Evolutionary conservation across 2,888 invertebrate species (phyloP).

Genomic region (Lepidonotus clava): DNA sequence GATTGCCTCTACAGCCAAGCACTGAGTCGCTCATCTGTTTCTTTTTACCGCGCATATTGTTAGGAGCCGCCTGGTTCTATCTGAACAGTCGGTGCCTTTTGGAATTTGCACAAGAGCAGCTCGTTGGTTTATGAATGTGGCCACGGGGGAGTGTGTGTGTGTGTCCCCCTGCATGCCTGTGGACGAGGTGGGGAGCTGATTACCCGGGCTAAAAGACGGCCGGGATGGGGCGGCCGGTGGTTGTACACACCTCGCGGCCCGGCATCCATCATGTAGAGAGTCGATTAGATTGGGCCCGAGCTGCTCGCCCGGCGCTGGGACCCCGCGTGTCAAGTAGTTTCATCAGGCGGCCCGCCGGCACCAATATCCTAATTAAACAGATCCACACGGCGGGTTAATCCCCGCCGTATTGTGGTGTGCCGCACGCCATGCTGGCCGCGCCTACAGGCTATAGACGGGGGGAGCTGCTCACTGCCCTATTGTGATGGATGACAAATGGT

Average conservation of each 20-base stretch:
- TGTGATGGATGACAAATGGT: constrained; percentile 31
- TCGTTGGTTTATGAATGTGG: neutral
- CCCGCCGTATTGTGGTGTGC: neutral
- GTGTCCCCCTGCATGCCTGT: neutral
- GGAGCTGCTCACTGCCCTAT: neutral
- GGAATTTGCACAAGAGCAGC: too few relatives aligned
- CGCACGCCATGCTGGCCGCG: neutral
- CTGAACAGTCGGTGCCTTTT: too few relatives aligned
- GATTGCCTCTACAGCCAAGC: neutral
- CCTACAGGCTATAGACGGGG: neutral
- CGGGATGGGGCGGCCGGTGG: neutral
- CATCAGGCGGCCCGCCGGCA: constrained; percentile 3
- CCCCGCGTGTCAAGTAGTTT: constrained; percentile 25
- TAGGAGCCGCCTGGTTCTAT: too few relatives aligned
- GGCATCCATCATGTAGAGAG: constrained; percentile 13
- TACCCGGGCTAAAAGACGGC: constrained; percentile 21
- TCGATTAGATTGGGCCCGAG: constrained; percentile 29
- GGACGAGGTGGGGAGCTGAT: neutral
- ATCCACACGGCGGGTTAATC: neutral
- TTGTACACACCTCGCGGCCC: constrained; percentile 3
- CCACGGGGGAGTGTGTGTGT: neutral
- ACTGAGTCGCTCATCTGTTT: neutral
- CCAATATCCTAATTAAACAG: constrained; percentile 23
- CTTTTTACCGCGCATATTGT: neutral
- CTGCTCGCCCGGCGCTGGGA: constrained; percentile 26